Base-by-base conservation (phyloP, 2,888 invertebrate species). In the Lasioglossum villosulum region DNA sequence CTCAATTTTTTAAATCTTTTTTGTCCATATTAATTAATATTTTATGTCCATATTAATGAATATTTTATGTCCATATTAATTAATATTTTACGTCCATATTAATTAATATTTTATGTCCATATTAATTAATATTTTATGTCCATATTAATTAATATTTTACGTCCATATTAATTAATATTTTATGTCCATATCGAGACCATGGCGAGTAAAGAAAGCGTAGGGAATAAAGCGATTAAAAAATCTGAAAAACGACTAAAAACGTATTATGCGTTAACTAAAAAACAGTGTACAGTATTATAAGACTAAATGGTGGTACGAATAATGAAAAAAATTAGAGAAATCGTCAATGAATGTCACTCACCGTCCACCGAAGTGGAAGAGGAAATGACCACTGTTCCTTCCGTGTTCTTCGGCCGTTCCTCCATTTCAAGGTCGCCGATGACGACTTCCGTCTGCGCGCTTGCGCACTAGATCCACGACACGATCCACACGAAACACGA, bases 371-470 rank as follows among this genome's bases (percentile, higher is more conserved):
- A 72, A n/a, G 80, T 77, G 4, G 86, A 91, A 16, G 82, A 75
- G 30, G 78, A 77, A 27, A 74, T 85, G 3, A 77, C 59, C 70
- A 82, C 73, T 73, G 78, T 70, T 39, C 66, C 80, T 85, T 82
- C 86, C 80, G 59, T 81, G 78, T 91, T 91, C 82, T 88, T 89
- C 72, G 75, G 63, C 45, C 79, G 86, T 76, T 81, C 88, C 82
- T 93, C 92, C 93, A 93, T 92, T 79, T 88, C 86, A 84, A 86
- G 83, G 73, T 86, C 88, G 52, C 66, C 52, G 12, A 6, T 63
- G 30, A 48, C 56, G 14, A 19, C 30, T 37, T 27, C 39, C 56
- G 45, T 34, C 27, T 6, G 0, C 4, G 30, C 79, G 75, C 75
- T 37, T 56, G 59, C 27, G 84, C 34, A 12, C 37, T 23, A 56